Evolutionary conservation across 2,797 vertebrate genomes (phyloP).

Genomic region (Etheostoma perlongum): DNA sequence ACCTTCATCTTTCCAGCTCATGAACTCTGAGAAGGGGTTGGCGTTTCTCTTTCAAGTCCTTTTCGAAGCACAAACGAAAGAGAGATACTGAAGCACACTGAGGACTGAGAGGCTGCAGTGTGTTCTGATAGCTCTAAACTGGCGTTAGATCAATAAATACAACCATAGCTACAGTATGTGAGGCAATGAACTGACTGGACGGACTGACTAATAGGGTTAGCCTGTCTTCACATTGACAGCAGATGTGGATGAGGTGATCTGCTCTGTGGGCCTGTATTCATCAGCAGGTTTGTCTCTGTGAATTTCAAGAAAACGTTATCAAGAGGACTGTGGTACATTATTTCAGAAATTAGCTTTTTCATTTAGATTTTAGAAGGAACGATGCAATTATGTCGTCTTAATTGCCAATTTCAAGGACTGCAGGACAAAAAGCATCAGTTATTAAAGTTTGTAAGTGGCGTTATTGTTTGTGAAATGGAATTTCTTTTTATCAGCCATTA

Average conservation of each 20-base stretch:
- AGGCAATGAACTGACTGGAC: slow-evolving; percentile 53
- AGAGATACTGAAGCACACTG: slow-evolving; percentile 23
- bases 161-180: slow-evolving; percentile 42
- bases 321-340: not conserved
- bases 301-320: slow-evolving; percentile 13
- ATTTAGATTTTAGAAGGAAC: not conserved
- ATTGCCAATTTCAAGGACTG: not conserved
- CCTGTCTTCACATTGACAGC: slow-evolving; percentile 45
- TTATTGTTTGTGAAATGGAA: not conserved
- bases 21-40: slow-evolving; percentile 42
- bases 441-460: not conserved
- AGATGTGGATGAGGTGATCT: slow-evolving; percentile 40
- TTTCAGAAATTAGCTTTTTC: not conserved
- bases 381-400: not conserved
- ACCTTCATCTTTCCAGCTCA: slow-evolving; percentile 60
- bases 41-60: slow-evolving; percentile 53
- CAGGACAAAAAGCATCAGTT: slow-evolving; percentile 1
- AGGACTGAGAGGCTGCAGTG: slow-evolving; percentile 35
- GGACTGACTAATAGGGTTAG: slow-evolving; percentile 57
- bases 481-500: not conserved
- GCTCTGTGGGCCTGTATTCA: slow-evolving; percentile 28
- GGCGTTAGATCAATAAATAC: slow-evolving; percentile 68
- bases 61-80: slow-evolving; percentile 46
- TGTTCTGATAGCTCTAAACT: slow-evolving; percentile 57
- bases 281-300: slow-evolving; percentile 15